A percentile compares a stretch with the other conserved stretches of the same genome.
These are phyloP conservation scores for Drosophila prostipennis DNA, from an alignment of 2,888 invertebrate species.

Conservation along the genomic window DNA sequence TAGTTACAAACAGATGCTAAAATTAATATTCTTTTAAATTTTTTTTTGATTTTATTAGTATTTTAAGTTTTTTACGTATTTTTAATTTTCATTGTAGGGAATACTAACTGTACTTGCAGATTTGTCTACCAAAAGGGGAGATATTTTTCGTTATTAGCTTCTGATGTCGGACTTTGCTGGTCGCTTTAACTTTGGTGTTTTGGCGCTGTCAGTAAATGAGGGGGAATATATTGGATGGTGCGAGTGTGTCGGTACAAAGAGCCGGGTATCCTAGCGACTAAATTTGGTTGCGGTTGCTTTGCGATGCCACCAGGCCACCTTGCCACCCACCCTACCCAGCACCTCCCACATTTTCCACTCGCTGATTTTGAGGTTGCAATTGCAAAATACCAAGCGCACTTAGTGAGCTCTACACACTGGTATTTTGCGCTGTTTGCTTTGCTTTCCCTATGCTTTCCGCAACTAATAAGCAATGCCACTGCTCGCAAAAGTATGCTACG, in stretches of 20 bases:
- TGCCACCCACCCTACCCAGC: neutral
- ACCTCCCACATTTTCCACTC: constrained; percentile 7
- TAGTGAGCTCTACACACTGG: constrained; percentile 7
- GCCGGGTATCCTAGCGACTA: constrained; percentile 17
- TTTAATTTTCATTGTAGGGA: neutral
- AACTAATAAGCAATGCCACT: constrained; percentile 40
- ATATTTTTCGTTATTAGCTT: neutral
- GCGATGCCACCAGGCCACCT: neutral
- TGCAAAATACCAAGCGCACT: constrained; percentile 30
- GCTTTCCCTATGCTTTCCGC: neutral
- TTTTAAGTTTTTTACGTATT: no score
- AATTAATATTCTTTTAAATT: no score
- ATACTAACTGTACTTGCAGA: neutral
- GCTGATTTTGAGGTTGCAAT: constrained; percentile 29
- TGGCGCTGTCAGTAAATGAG: constrained; percentile 6
- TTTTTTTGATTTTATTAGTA: no score
- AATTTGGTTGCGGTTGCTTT: constrained; percentile 22
- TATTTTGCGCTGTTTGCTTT: neutral
- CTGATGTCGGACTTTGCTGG: neutral
- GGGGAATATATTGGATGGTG: neutral
- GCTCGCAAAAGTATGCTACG: constrained; percentile 46
- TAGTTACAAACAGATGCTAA: no score
- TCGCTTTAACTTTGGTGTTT: neutral
- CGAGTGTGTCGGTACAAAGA: neutral
- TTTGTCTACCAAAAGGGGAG: neutral